phyloP scores from a whole-genome alignment of 2,113 vertebrate genomes.

The Galeopterus variegatus region DNA sequence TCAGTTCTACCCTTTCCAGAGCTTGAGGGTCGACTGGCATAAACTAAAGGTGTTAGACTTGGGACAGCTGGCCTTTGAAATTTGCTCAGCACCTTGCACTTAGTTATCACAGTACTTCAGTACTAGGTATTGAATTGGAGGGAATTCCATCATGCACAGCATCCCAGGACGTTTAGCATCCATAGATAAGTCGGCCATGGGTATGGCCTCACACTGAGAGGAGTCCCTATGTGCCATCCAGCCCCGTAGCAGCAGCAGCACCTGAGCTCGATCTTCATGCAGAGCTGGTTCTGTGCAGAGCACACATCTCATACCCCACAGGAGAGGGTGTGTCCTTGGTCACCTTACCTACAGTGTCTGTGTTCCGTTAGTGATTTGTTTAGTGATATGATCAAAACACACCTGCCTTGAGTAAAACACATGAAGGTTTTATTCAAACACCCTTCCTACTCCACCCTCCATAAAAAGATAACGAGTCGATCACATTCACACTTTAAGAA shows the following conservation, averaged over 20 bases:
- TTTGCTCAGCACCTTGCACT: not conserved
- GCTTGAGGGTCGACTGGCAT: not conserved
- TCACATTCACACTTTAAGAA: not conserved
- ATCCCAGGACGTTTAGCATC: fast-evolving
- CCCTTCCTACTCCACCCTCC: not conserved
- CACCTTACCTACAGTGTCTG: not conserved
- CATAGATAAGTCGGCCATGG: not conserved
- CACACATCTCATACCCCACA: not conserved
- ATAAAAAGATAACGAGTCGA: not conserved
- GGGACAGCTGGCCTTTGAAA: not conserved
- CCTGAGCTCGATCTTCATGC: not conserved
- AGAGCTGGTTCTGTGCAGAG: not conserved
- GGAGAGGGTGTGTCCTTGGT: not conserved
- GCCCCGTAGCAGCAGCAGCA: not conserved
- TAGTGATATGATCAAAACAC: not conserved
- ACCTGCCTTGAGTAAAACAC: slow-evolving; percentile 20
- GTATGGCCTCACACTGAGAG: not conserved
- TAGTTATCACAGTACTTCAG: not conserved
- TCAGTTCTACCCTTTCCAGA: not conserved
- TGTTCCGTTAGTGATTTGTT: not conserved
- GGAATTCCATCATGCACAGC: not conserved
- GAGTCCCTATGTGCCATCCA: not conserved
- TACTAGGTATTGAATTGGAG: not conserved
- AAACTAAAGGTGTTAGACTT: not conserved
- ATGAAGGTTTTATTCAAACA: not conserved